Base-by-base conservation (phyloP, 2,888 invertebrate genomes). In the Lasioglossum oenotherae region DNA sequence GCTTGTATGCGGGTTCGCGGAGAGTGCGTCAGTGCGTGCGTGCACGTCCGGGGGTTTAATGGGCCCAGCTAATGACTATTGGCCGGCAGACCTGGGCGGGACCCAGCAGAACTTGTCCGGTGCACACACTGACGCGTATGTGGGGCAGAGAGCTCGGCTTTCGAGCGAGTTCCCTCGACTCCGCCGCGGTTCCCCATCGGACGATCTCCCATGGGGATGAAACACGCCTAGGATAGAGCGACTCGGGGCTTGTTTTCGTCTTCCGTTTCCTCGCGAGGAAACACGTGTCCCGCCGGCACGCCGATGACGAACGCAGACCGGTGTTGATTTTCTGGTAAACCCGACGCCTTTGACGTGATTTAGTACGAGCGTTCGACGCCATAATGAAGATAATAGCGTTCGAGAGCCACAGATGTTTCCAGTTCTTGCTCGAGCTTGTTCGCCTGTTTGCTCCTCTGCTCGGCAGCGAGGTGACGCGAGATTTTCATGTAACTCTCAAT, bases 21-120 rank as follows among this genome's bases (percentile, higher is more conserved):
- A 80, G 85, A 82, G 85, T 82, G 82, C 80, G 82, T 85, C 67
- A 72, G 73, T 86, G 86, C 81, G 78, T 87, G 93, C 93, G 93
- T 93, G 92, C 92, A 93, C 92, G 92, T 92, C 90, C 91, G 92
- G 93, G 92, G 94, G 92, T 94, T 95, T 95, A 95, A 95, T 95
- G 95, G 95, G 94, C 94, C 94, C 94, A 93, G 94, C 94, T 95
- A 95, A 95, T 95, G 95, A 95, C 95, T 95, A 95, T 95, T 95
- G 95, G 95, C 93, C 94, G 92, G 92, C 93, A 92, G 93, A 94
- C 93, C 92, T 95, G 95, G 95, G 95, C 95, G 95, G 95, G 94
- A 95, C 95, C 93, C 92, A 69, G 90, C 91, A 91, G 92, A 93
- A 91, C 91, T 93, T 93, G 88, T 91, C 88, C 86, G 91, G 86